These are phyloP conservation scores for Pemphredon lugubris DNA, from an alignment of 2,888 invertebrate genomes.

Conservation along the genomic window DNA sequence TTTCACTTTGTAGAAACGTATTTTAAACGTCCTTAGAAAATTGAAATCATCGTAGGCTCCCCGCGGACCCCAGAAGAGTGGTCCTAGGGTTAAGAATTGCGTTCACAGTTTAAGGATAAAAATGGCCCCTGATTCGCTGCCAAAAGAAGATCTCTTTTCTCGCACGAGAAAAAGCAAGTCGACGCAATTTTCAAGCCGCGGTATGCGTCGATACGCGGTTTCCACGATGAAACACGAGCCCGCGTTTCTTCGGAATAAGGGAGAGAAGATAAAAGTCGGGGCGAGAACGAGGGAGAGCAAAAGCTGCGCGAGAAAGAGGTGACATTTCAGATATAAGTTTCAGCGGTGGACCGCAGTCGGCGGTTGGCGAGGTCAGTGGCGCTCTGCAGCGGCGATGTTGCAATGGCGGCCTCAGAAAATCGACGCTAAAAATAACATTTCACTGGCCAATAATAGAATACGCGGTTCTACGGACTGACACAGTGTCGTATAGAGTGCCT, in stretches of 20 bases:
- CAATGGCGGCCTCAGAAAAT: conserved; percentile 51
- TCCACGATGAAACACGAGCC: background rate
- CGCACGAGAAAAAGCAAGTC: too few species aligned
- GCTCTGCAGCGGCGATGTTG: conserved; percentile 28
- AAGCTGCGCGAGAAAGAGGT: conserved; percentile 33
- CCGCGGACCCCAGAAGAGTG: too few species aligned
- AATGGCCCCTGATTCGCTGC: too few species aligned
- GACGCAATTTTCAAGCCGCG: too few species aligned
- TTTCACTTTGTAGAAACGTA: too few species aligned
- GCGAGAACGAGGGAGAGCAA: background rate
- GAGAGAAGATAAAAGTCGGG: background rate
- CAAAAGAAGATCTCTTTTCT: too few species aligned
- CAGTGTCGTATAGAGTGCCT: conserved; percentile 17
- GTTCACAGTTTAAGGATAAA: too few species aligned
- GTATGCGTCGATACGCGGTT: background rate
- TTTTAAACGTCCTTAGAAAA: too few species aligned
- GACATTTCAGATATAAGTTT: conserved; percentile 60
- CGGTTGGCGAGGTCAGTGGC: conserved; percentile 66
- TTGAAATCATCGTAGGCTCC: too few species aligned
- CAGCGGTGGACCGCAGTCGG: conserved; percentile 65
- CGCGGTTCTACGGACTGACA: conserved; percentile 33
- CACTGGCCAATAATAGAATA: conserved; percentile 56
- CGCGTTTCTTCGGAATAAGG: background rate
- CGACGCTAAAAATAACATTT: conserved; percentile 61
- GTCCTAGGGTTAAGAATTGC: too few species aligned